Evolutionary conservation across 1,140 invertebrate species (phyloP), one percentile per base, ranked within the genome.

Genomic region (Sipha flava): DNA sequence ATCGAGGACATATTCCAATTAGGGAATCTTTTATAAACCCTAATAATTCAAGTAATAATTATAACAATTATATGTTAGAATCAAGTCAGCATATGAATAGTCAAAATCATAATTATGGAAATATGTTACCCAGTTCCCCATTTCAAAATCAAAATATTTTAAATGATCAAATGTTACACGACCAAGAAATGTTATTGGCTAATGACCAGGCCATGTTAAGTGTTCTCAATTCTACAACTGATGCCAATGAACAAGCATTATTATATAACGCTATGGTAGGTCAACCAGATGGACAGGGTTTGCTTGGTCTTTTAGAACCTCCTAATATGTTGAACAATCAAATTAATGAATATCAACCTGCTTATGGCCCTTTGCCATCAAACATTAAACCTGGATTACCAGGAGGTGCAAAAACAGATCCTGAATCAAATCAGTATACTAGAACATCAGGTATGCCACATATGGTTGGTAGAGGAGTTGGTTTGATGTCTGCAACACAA

Each of bases 321-420:
- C 70, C 70, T 9, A 77, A 5, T 18, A 77, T 77, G 52, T 49
- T 77, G 34, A 77, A 40, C 14, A 57, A 59, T 57, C 73, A 57
- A 59, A 77, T 57, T 26, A 77, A 77, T 77, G 49, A 57, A 54
- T 77, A 77, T 77, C 49, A 77, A 43, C 73, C 73, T 5, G 73
- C 59, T 18, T 77, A 77, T 77, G 73, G 73, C 0, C 52, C 73
- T 26, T 26, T 77, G 12, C 73, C 73, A 29, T 26, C 73, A 40
- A 72, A 80, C 0, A 23, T 80, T 29, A 80, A 80, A 64, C 70
- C 80, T 0, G 80, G 80, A 23, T 77, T 80, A 75, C 80, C 80
- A 0, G 80, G 80, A 23, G 80, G 80, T 26, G 66, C 66, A 18
- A 77, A 77, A 43, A 77, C 49, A 31, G 52, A 77, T 59, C 52